Evolutionary conservation across 2,888 invertebrate genomes (phyloP), one percentile per base, ranked within the genome.

Genomic region (Timandra comae): DNA sequence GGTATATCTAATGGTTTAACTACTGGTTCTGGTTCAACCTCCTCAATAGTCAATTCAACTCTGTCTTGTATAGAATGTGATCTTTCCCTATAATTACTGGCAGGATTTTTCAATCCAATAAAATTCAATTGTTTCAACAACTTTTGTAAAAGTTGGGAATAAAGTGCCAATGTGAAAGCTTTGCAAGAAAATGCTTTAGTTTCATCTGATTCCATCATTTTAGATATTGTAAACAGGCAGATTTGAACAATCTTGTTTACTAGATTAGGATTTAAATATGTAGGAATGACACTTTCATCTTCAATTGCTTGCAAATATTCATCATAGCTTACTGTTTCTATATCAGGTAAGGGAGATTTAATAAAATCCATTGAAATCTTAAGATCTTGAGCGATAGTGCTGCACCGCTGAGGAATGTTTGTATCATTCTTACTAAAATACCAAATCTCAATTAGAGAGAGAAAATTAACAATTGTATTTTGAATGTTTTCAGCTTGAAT

Each of bases 191-290:
- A 94, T 25, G 92, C 89, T 65, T 93, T 93, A n/a, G 87, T 86
- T n/a, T 93, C 93, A 63, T 93, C 90, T 29, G 86, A 87, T 58
- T 88, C 90, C 64, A 91, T 90, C 35, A 95, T 80, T 73, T 94
- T 93, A 13, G 91, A 88, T 46, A 95, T 89, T 38, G 94, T 93
- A 64, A 95, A 91, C 34, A 97, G 86, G 52, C 93, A 91, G 56
- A 96, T 93, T 30, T 92, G 89, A 6, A 93, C 89, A 36, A 96
- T 91, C 80, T 95, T 96, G 60, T 95, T 94, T 32, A 96, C 87
- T 56, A 93, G 89, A 43, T 91, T 91, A 26, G 90, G 85, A 47
- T 84, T 89, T 34, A 92, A 72, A 51, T 86, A 87, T 34, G 88
- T 82, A 12, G 91, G 89, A 53, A 85, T 81, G 25, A 75, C 58